These are phyloP conservation scores for Nasalis larvatus DNA, from an alignment of 2,113 vertebrate species.

Conservation along the genomic window DNA sequence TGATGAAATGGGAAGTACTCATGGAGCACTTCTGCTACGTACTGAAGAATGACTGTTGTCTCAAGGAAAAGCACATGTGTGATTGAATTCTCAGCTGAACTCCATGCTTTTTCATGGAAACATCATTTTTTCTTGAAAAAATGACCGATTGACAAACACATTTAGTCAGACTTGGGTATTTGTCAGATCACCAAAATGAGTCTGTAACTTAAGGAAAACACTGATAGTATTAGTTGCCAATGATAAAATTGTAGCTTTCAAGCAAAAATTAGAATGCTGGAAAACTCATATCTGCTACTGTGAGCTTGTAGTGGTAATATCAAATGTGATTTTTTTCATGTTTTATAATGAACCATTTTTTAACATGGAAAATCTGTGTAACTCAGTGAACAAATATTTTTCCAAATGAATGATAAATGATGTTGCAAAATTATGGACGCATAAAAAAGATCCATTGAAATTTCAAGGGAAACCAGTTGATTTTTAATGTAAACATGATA, in stretches of 20 bases:
- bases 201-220: neutral
- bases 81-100: neutral
- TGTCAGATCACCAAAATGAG: neutral
- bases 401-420: neutral
- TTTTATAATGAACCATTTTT: neutral
- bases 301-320: neutral
- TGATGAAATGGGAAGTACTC: neutral
- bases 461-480: neutral
- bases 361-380: conserved; percentile 22
- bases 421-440: neutral
- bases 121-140: neutral
- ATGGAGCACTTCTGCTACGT: neutral
- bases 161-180: neutral
- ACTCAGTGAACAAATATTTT: conserved; percentile 10
- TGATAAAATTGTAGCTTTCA: conserved; percentile 43
- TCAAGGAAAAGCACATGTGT: neutral
- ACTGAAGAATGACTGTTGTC: neutral
- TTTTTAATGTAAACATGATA: neutral
- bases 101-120: neutral
- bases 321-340: neutral
- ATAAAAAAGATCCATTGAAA: neutral
- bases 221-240: neutral
- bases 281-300: neutral
- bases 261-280: conserved; percentile 33
- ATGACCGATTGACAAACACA: neutral